A percentile compares a stretch with the other conserved stretches of the same genome.
These are phyloP conservation scores for Labeo catla DNA, from an alignment of 2,113 vertebrate genomes.

Conservation along the genomic window DNA sequence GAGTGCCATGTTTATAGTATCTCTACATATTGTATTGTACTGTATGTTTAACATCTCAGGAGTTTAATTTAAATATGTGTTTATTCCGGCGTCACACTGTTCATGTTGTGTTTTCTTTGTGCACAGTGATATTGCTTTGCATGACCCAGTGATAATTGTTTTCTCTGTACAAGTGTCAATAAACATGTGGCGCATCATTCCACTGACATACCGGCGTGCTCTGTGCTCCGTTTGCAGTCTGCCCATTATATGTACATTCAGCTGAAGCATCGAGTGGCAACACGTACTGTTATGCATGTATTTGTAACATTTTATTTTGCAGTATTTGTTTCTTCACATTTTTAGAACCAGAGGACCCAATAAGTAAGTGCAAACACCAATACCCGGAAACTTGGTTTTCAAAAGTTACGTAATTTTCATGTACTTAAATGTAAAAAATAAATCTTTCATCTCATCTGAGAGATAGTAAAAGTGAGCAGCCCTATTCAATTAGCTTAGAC, in stretches of 20 bases:
- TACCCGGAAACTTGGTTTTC: no score
- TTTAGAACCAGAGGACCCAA: neutral
- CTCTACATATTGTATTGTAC: slow-evolving; percentile 68
- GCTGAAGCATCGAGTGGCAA: slow-evolving; percentile 16
- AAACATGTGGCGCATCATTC: slow-evolving; percentile 76
- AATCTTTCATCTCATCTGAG: neutral
- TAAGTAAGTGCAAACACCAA: neutral
- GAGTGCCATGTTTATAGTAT: slow-evolving; percentile 65
- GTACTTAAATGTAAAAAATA: neutral
- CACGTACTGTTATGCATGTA: neutral
- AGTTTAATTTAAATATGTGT: slow-evolving; percentile 74
- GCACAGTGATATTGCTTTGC: slow-evolving; percentile 76
- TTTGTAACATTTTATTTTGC: neutral
- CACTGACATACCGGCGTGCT: slow-evolving; percentile 61
- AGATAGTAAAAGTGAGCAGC: neutral
- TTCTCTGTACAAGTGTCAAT: slow-evolving; percentile 77
- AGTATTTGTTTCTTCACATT: neutral
- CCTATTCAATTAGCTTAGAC: neutral
- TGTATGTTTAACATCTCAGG: slow-evolving; percentile 72
- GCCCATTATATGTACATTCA: slow-evolving; percentile 29
- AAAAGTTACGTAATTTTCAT: neutral
- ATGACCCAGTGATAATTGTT: slow-evolving; percentile 76
- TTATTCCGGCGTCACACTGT: slow-evolving; percentile 73
- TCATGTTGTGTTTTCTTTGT: slow-evolving; percentile 77
- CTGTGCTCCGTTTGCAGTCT: slow-evolving; percentile 33